Base-by-base conservation (phyloP, 2,113 vertebrate species). In the Xiphophorus hellerii region DNA sequence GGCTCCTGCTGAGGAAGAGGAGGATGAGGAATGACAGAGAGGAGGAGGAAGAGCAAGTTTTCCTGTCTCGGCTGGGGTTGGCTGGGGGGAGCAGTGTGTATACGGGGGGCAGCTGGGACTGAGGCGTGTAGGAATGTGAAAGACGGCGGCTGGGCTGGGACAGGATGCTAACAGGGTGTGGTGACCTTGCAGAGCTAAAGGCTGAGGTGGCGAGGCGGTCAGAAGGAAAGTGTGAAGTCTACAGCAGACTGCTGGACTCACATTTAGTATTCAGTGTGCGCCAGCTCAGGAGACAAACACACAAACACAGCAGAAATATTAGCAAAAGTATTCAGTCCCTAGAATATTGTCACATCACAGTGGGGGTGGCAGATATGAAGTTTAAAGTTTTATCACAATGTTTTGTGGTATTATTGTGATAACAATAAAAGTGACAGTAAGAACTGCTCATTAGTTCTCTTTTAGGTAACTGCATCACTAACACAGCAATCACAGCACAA, bases 61-160 rank as follows among this genome's bases (percentile, higher is more conserved):
- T 83, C 75, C 79, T 82, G 66, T 51, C 83, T 33, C 35, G 76
- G 69, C 42, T 61, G 65, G 12, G 35, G 10, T 37, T 11, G 35
- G 35, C 35, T 12, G 35, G 10, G 10, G 35, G 35, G 35, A 37
- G 35, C 35, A 37, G 35, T 11, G 35, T 37, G 35, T 11, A 11
- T 37, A 10, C 11, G 39, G 42, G 72, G 62, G 33, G 74, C 58
- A 62, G 72, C 66, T 17, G 76, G 58, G 70, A 10, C 35, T 1
- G 33, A 85, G 85, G 82, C 75, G 42, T 74, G 78, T 39, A 27
- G 88, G 86, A 88, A 91, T 88, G 90, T 29, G 15, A 31, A 63
- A 58, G 44, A 10, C 25, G 3, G 51, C 51, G 2, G 8, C 25
- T 58, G 51, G 8, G 8, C 51, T 58, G 51, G 17, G 76, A 70